Base-by-base conservation (phyloP, 2,888 invertebrate genomes). In the Eugnorisma glareosa region DNA sequence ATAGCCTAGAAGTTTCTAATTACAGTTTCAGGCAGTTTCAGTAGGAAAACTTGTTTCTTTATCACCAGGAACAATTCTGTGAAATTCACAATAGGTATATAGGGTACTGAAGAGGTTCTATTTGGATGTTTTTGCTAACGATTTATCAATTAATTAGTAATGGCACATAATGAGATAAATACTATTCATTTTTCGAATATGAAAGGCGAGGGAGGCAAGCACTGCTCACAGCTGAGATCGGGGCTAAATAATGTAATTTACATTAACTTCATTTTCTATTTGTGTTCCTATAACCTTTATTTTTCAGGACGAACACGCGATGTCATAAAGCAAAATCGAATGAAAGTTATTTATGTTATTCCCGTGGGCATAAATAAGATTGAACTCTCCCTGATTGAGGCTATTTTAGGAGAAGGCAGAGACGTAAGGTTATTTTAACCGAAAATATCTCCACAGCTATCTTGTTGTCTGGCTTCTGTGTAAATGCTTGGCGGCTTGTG, bases 311-410 rank as follows among this genome's bases (percentile, higher is more conserved):
- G 1, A 40, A 63, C 63, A n/a, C 18, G 10, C 37, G 18, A 51
- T 15, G 43, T 31, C n/a, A 70, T 35, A 48, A 31, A 8, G 40
- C 54, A 35, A 75, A 61, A 24, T 66, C 48, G 40, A 57, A 28
- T 31, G 21, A 35, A 40, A 48, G 28, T 75, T 67, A 75, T 81
- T 80, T 57, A 13, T 43, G 70, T 81, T 57, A n/a, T 40, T 67
- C 70, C 35, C 63, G 11, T 61, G 75, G 70, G 57, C 11, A 70
- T 67, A 28, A 61, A 63, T 67, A 57, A 67, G 15, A 57, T 40
- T 40, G 8, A 35, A n/a, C 45, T 45, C 31, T 13, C 15, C 28
- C 13, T 13, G 43, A 51, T 54, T 21, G 24, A 5, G 28, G 11
- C 24, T 80, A 48, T 63, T 63, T 75, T 28, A n/a, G 48, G 67